A percentile compares a stretch with the other conserved stretches of the same genome.
phyloP scores from a whole-genome alignment of 2,888 invertebrate species.

The Drosophila recens region DNA sequence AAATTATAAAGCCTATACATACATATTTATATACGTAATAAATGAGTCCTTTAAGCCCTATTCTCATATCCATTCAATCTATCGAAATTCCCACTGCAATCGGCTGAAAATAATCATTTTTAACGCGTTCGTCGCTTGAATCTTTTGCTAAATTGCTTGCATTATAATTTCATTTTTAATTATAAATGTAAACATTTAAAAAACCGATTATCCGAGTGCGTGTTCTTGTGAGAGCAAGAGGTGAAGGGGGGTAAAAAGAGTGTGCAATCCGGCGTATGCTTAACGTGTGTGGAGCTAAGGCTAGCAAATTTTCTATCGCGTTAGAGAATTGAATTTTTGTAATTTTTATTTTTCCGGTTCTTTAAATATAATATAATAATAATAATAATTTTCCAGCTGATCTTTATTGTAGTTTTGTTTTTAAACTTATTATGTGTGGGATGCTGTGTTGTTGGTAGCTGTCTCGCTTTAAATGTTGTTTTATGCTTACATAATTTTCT shows the following conservation, averaged over 20 bases:
- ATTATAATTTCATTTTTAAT: slow-evolving; percentile 68
- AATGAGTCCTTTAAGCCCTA: slow-evolving; percentile 34
- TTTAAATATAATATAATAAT: slow-evolving; percentile 80
- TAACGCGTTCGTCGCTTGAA: slow-evolving; percentile 3
- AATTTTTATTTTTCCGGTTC: slow-evolving; percentile 80
- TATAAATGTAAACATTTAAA: slow-evolving; percentile 63
- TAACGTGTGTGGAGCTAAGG: neutral
- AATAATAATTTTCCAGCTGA: slow-evolving; percentile 81
- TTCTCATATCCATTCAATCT: slow-evolving; percentile 6
- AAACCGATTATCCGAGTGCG: slow-evolving; percentile 50
- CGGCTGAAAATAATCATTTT: slow-evolving; percentile 22
- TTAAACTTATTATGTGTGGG: slow-evolving; percentile 82
- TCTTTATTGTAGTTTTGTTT: slow-evolving; percentile 77
- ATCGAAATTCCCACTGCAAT: slow-evolving; percentile 2
- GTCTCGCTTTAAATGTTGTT: slow-evolving; percentile 77
- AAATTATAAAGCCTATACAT: slow-evolving; percentile 44
- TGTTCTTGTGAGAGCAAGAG: slow-evolving; percentile 20
- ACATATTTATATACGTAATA: slow-evolving; percentile 25
- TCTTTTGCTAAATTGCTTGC: slow-evolving; percentile 24
- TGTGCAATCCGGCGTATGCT: slow-evolving; percentile 6
- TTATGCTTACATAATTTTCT: slow-evolving; percentile 75
- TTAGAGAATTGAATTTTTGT: slow-evolving; percentile 73
- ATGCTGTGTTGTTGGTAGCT: slow-evolving; percentile 78
- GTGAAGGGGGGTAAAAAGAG: neutral
- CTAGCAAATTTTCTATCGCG: slow-evolving; percentile 44